Base-by-base conservation (phyloP, 1,140 invertebrate species). In the Nautilus pompilius region DNA sequence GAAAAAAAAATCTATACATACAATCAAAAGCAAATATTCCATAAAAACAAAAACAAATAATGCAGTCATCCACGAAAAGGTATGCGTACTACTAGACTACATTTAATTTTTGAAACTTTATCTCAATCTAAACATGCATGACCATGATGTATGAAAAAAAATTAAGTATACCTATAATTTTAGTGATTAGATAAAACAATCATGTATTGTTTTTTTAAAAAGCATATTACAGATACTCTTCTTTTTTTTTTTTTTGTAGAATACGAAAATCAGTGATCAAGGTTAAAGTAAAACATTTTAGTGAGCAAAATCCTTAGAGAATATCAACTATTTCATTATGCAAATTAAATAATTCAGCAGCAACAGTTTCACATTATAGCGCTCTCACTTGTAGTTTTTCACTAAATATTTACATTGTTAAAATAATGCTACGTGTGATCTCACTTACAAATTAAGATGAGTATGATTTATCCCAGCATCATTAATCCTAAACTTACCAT, bases 401-500 rank as follows among this genome's bases (percentile, higher is more conserved):
- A 17, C 26, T 6, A 57, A 6, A 61, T 17, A 24, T 26, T 6
- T 22, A 34, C 32, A 41, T 55, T 54, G 29, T 55, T 20, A 54
- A 33, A n/a, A 13, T 15, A 13, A 30, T 22, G 34, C 29, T 30
- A 26, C 24, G 24, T 8, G 41, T 48, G 10, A 20, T 10, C 26
- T 46, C 56, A 10, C 30, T 28, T 58, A 28, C 24, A 1, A 48
- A 26, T 58, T 17, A 53, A 41, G 26, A 32, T 5, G 34, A 24
- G 24, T n/a, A 60, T 45, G 55, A 15, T 6, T 28, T 20, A 28
- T 53, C 22, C 15, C 17, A 13, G n/a, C n/a, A 34, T 30, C 29
- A 46, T 26, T 5, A n/a, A 5, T 15, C 24, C 30, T 15, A 29
- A 53, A 67, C 71, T 79, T 85, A 95, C 93, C 94, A 89, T 97